phyloP scores from a whole-genome alignment of 1,140 invertebrate genomes.

The Pteromalus puparum region DNA sequence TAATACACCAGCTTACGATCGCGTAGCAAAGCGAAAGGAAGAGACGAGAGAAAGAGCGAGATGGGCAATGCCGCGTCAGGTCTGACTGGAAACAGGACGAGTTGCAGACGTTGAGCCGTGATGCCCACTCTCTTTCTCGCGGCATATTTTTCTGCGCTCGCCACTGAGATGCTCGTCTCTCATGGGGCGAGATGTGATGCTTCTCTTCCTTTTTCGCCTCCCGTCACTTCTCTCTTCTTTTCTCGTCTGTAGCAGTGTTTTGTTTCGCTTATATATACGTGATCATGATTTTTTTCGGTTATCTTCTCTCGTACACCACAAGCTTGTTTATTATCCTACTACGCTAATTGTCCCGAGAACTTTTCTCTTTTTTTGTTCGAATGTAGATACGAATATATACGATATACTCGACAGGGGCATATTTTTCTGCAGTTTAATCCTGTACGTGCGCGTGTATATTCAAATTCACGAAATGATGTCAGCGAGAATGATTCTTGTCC shows the following conservation, averaged over 20 bases:
- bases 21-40: background rate
- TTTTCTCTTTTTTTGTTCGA: background rate
- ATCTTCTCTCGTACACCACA: background rate
- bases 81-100: constrained; percentile 57
- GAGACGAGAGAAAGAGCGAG: constrained; percentile 33
- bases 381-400: no score
- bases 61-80: constrained; percentile 55
- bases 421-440: background rate
- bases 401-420: background rate
- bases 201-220: constrained; percentile 31
- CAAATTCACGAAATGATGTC: background rate
- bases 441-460: background rate
- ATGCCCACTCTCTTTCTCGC: constrained; percentile 25
- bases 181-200: background rate
- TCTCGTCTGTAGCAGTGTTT: background rate
- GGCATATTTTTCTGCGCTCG: constrained; percentile 27
- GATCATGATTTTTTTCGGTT: constrained; percentile 25
- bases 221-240: background rate
- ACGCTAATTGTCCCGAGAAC: background rate
- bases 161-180: background rate
- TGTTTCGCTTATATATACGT: background rate
- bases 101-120: constrained; percentile 52
- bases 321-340: constrained; percentile 1
- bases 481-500: background rate
- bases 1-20: no score